phyloP scores from a whole-genome alignment of 2,797 vertebrate genomes.

The Muraenolepis orangiensis region DNA sequence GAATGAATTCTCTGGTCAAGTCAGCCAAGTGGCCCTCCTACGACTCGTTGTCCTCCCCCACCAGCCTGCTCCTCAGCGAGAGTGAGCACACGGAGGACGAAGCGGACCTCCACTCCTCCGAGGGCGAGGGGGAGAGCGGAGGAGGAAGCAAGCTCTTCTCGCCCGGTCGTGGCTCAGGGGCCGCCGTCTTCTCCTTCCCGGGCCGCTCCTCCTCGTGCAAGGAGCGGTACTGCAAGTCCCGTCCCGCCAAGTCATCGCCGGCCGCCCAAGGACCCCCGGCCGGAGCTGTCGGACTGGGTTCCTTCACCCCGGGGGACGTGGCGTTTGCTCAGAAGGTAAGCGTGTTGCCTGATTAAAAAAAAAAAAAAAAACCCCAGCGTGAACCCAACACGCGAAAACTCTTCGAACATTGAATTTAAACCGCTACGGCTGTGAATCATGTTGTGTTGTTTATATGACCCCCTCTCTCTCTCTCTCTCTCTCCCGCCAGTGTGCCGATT shows the following conservation, averaged over 20 bases:
- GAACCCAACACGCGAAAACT: neutral
- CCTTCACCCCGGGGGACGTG: conserved; percentile 73
- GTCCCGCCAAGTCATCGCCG: conserved; percentile 4
- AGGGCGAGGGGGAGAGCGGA: conserved; percentile 53
- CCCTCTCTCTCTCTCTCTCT: neutral
- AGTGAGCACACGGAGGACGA: conserved; percentile 72
- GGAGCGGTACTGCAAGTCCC: conserved; percentile 11
- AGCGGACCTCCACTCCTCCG: conserved; percentile 60
- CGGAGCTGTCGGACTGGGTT: conserved; percentile 14
- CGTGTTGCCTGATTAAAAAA: too few species aligned
- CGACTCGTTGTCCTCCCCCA: conserved; percentile 61
- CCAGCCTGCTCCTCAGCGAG: conserved; percentile 62
- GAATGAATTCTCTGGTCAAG: conserved; percentile 66
- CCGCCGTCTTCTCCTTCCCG: conserved; percentile 25
- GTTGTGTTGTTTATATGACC: conserved; percentile 7
- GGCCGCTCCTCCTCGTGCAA: conserved; percentile 15
- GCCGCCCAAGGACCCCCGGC: conserved; percentile 15
- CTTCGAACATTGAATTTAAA: neutral
- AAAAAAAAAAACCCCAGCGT: too few species aligned
- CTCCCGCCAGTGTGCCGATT: conserved; percentile 78
- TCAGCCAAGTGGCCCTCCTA: conserved; percentile 67
- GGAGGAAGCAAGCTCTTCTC: conserved; percentile 27
- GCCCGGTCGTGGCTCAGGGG: conserved; percentile 9
- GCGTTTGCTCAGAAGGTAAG: conserved; percentile 85
- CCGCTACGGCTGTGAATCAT: neutral